Conservation (phyloP, 2,888 invertebrate species). For the Philonicus albiceps region DNA sequence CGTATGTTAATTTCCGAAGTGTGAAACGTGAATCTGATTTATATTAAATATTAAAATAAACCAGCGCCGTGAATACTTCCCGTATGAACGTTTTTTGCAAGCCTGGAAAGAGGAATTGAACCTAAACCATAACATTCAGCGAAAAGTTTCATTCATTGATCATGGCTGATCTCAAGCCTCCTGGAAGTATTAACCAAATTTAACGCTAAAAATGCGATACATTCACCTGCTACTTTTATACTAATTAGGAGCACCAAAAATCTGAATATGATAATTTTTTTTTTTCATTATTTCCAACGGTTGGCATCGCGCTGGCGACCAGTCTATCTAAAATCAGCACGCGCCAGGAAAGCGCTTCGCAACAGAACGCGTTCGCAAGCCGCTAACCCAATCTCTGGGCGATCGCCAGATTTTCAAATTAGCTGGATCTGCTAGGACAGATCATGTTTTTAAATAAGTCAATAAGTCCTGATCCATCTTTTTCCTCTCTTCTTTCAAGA, state of each 20-base stretch:
- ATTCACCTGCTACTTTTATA: background rate
- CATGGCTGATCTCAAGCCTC: background rate
- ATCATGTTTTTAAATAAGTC: constrained; percentile 34
- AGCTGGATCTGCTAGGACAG: constrained; percentile 20
- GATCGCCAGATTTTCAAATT: background rate
- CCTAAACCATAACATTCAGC: background rate
- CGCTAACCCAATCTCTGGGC: constrained; percentile 22
- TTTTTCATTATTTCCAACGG: background rate
- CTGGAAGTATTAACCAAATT: background rate
- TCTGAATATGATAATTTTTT: background rate
- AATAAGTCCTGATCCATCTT: constrained; percentile 18
- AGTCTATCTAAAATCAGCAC: background rate
- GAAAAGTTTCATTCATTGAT: background rate
- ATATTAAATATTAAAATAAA: background rate
- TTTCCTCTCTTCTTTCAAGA: background rate
- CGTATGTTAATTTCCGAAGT: background rate
- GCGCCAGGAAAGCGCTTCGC: constrained; percentile 2
- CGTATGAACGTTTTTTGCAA: background rate
- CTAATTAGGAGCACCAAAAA: background rate
- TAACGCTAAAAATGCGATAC: background rate
- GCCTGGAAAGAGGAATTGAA: background rate
- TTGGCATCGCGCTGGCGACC: background rate
- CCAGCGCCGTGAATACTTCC: background rate
- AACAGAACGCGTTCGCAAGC: background rate
- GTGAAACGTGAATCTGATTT: background rate